Base-by-base conservation (phyloP, 2,888 invertebrate genomes). In the Corythucha ciliata region DNA sequence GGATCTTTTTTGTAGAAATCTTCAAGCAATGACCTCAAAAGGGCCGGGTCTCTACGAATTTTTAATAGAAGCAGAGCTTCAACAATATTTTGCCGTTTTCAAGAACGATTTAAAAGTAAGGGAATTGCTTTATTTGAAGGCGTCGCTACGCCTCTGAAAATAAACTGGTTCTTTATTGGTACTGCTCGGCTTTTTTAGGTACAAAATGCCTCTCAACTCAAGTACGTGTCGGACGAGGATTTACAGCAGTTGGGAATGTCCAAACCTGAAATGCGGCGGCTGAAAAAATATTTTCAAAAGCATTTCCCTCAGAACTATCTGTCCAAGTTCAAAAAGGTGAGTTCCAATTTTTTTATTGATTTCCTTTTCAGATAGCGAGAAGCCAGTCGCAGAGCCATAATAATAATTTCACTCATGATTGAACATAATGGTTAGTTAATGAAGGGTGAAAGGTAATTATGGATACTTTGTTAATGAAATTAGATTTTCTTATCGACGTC, bases 141-240 rank as follows among this genome's bases (percentile, higher is more conserved):
- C 10, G 10, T 29, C 29, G 10, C 12, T 12, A 29, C 10, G 8
- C 16, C 8, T 14, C 14, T 10, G 37, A 29, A 29, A 29, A 29
- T 10, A 29, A 29, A 29, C 12, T 10, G 10, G 29, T 16, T 16
- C 14, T 36, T 16, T 16, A 10, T 12, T 12, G 34, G n/a, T 2
- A n/a, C 37, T 39, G n/a, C 18, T 47, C 10, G 8, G n/a, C 22
- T 45, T 22, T 56, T 60, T 3, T 57, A 70, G 69, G 81, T 91
- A 46, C 82, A 81, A 61, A 88, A 83, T 69, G 80, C 87, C 4
- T 81, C 87, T 37, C 91, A 92, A 69, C 72, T 96, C 40, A 94
- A 94, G 70, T 96, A 90, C 74, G 93, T 94, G 41, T 83, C 86
- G 32, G 90, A 89, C 63, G 88, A 91, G 63, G 97, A 98, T 70